phyloP scores from a whole-genome alignment of 2,888 invertebrate species.

The Thera obeliscata region DNA sequence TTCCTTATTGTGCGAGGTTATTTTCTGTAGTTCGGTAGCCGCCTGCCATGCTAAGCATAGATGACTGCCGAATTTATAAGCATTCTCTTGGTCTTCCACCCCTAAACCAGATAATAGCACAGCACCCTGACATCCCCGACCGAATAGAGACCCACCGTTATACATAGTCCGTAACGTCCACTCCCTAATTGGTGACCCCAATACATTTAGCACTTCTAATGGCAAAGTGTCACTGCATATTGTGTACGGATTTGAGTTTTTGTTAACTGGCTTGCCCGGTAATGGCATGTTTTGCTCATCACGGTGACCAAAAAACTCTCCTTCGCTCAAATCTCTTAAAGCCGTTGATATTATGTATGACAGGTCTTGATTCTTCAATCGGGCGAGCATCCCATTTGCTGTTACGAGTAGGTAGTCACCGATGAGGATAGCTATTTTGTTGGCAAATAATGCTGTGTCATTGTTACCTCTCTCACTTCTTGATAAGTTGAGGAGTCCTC shows the following conservation, averaged over 20 bases:
- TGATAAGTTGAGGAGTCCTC: constrained; percentile 81
- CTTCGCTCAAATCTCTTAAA: constrained; percentile 91
- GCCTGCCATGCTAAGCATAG: constrained; percentile 93
- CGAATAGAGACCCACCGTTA: constrained; percentile 86
- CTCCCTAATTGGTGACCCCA: constrained; percentile 86
- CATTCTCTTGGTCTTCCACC: constrained; percentile 87
- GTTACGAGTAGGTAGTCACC: constrained; percentile 94
- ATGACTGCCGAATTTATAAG: constrained; percentile 92
- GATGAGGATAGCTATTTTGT: constrained; percentile 93
- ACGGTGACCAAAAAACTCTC: constrained; percentile 90
- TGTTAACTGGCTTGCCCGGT: constrained; percentile 84
- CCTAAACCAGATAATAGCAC: constrained; percentile 89
- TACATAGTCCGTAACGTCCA: constrained; percentile 90
- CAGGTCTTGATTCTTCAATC: constrained; percentile 88
- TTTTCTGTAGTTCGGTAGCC: constrained; percentile 67
- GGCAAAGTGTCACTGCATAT: constrained; percentile 71
- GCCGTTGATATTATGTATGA: constrained; percentile 93
- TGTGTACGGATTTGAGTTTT: constrained; percentile 53
- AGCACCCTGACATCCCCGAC: constrained; percentile 93
- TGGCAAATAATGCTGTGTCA: constrained; percentile 92
- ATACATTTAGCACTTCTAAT: constrained; percentile 63
- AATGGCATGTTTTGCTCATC: constrained; percentile 90
- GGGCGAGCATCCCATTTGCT: constrained; percentile 91
- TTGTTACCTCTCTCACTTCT: constrained; percentile 77
- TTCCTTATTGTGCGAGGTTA: constrained; percentile 83